Evolutionary conservation across 2,113 vertebrate species (phyloP), one percentile per base, ranked within the genome.

Genomic region (Morone chrysops): DNA sequence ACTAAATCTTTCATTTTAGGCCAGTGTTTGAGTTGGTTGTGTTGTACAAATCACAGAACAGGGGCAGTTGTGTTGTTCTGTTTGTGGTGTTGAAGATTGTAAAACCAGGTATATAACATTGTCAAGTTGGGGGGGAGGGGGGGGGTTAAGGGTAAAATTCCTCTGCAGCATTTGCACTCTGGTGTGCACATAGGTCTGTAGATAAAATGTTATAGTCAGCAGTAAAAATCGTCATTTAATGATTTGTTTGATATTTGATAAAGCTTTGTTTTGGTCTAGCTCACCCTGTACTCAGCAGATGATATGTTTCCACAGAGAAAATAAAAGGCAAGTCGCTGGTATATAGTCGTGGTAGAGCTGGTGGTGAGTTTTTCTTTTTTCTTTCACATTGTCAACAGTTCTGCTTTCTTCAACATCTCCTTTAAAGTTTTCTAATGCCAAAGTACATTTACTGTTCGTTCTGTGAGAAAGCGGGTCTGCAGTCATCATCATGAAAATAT

Each of bases 11-110:
- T 75, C 0, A 60, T 61, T 53, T 62, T 4, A 60, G 38, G 62
- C 14, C 59, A 60, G 45, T 48, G 54, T 86, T 63, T 59, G n/a
- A 75, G 20, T 41, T 69, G 36, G n/a, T 70, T 18, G 50, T 47
- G 70, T 50, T 48, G 82, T 43, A 38, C 43, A 48, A 38, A 82
- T 40, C 16, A n/a, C 31, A 50, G n/a, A n/a, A 65, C 50, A 48
- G 38, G n/a, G 50, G 25, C 51, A 43, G 17, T 12, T 43, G 43
- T 50, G 69, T 45, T 17, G 14, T 57, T 72, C 14, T 47, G 8
- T 17, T 57, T 17, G 41, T 47, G 25, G n/a, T 45, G 16, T 22
- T 22, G 18, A 10, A 31, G 54, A 25, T 25, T 25, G 25, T 25
- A 25, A 25, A 25, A 25, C 25, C 25, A 25, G 25, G 25, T 25